phyloP scores from a whole-genome alignment of 2,113 vertebrate species.

The Centropus bengalensis region DNA sequence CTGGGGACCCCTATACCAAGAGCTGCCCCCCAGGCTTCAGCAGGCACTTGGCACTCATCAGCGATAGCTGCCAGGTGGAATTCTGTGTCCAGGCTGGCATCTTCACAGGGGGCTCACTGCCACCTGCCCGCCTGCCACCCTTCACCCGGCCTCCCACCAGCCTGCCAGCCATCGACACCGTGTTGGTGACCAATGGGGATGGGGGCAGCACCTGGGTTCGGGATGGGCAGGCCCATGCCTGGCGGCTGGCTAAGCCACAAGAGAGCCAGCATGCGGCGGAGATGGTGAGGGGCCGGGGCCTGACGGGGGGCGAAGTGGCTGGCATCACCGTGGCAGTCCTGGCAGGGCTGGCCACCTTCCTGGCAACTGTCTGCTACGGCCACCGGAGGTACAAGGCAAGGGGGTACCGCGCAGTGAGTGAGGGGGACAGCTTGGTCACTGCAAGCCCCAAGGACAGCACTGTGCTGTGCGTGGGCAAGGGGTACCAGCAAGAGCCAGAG shows the following conservation, averaged over 20 bases:
- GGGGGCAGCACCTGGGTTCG: slow-evolving; percentile 82
- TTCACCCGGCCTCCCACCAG: slow-evolving; percentile 78
- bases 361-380: slow-evolving; percentile 16
- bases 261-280: slow-evolving; percentile 46
- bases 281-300: not conserved
- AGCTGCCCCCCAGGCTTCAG: slow-evolving; percentile 86
- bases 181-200: slow-evolving; percentile 81
- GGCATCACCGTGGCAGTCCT: slow-evolving; percentile 22
- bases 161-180: slow-evolving; percentile 75
- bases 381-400: slow-evolving; percentile 30
- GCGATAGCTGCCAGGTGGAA: slow-evolving; percentile 88
- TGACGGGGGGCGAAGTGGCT: slow-evolving; percentile 33
- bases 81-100: slow-evolving; percentile 84
- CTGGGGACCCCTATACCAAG: slow-evolving; percentile 27
- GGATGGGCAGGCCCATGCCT: slow-evolving; percentile 76
- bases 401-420: not conserved
- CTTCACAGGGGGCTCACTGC: slow-evolving; percentile 80
- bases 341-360: not conserved
- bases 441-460: not conserved
- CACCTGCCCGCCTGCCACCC: slow-evolving; percentile 81
- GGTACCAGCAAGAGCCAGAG: not conserved
- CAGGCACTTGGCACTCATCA: slow-evolving; percentile 87
- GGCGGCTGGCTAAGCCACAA: slow-evolving; percentile 76
- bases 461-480: not conserved
- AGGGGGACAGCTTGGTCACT: not conserved